Conservation (phyloP, 1,140 invertebrate species). For the Berghia stephanieae region DNA sequence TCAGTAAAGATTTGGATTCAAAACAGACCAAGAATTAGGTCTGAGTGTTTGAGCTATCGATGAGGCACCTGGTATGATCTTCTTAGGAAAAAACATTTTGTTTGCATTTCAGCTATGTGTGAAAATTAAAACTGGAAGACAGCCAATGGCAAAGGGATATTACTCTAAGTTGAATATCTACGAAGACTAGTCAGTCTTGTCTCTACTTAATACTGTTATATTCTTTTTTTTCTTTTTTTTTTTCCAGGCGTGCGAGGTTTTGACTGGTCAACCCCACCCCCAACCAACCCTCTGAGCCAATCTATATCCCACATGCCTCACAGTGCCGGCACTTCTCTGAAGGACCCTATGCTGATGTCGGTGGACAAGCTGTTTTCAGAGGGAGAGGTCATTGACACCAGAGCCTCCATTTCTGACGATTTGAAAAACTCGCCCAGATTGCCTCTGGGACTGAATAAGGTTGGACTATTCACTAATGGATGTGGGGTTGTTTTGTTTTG, state of each 20-base stretch:
- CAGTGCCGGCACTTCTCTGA: slow-evolving; percentile 66
- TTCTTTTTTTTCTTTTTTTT: slow-evolving; percentile 17
- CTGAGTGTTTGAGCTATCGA: too few species aligned
- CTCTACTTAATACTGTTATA: slow-evolving; percentile 68
- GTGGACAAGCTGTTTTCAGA: slow-evolving; percentile 83
- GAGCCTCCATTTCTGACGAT: slow-evolving; percentile 45
- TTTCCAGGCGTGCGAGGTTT: slow-evolving; percentile 19
- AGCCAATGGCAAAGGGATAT: slow-evolving; percentile 28
- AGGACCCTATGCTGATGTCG: slow-evolving; percentile 87
- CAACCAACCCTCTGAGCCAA: slow-evolving; percentile 41
- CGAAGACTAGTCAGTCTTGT: slow-evolving; percentile 9
- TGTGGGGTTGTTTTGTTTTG: slow-evolving; percentile 3
- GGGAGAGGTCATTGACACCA: slow-evolving; percentile 55
- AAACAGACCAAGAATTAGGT: too few species aligned
- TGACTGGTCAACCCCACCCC: slow-evolving; percentile 23
- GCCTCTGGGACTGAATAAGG: slow-evolving; percentile 1
- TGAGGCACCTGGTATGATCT: too few species aligned
- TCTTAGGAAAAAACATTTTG: too few species aligned
- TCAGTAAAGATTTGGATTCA: too few species aligned
- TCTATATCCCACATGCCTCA: slow-evolving; percentile 72
- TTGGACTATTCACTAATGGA: background rate
- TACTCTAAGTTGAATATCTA: background rate
- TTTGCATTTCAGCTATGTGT: too few species aligned
- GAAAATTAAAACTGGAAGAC: too few species aligned
- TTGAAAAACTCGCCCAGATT: slow-evolving; percentile 17